phyloP scores from a whole-genome alignment of 2,113 vertebrate genomes.

The Hiodon tergisus region DNA sequence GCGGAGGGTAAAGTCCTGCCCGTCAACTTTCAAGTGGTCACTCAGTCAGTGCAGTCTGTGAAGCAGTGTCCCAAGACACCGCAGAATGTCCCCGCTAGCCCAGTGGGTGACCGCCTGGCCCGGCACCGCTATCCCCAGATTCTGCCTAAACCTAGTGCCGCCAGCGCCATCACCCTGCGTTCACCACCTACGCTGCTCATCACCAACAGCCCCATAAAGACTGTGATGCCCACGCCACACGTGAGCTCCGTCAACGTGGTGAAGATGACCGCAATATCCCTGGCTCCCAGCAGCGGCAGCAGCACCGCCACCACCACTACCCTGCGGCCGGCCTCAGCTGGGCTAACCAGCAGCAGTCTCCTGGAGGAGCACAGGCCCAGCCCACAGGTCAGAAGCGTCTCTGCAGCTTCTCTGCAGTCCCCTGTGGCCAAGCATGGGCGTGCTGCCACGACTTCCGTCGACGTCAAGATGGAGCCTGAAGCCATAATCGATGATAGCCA shows the following conservation, averaged over 20 bases:
- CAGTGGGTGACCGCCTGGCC: slow-evolving; percentile 79
- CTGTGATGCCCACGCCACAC: slow-evolving; percentile 83
- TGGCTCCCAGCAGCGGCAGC: slow-evolving; percentile 63
- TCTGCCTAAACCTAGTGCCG: slow-evolving; percentile 84
- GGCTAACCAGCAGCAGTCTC: slow-evolving; percentile 48
- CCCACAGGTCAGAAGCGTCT: slow-evolving; percentile 71
- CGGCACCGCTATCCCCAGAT: slow-evolving; percentile 93
- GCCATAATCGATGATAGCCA: slow-evolving; percentile 67
- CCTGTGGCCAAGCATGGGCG: slow-evolving; percentile 59
- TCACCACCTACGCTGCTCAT: slow-evolving; percentile 91
- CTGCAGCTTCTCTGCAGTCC: slow-evolving; percentile 71
- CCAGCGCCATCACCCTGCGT: slow-evolving; percentile 78
- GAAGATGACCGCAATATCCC: slow-evolving; percentile 91
- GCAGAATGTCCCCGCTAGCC: slow-evolving; percentile 76
- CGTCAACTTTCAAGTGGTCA: slow-evolving; percentile 90
- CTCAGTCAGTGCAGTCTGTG: slow-evolving; percentile 84
- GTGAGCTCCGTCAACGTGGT: slow-evolving; percentile 86
- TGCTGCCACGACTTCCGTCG: slow-evolving; percentile 50
- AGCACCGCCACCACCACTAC: slow-evolving; percentile 57
- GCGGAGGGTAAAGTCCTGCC: slow-evolving; percentile 87
- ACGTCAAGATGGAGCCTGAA: slow-evolving; percentile 84
- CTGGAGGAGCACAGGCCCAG: slow-evolving; percentile 63
- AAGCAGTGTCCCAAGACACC: slow-evolving; percentile 84
- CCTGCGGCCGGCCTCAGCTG: slow-evolving; percentile 72
- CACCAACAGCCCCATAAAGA: slow-evolving; percentile 88